phyloP scores from a whole-genome alignment of 2,797 vertebrate genomes.

The Coccyzus lansbergi region DNA sequence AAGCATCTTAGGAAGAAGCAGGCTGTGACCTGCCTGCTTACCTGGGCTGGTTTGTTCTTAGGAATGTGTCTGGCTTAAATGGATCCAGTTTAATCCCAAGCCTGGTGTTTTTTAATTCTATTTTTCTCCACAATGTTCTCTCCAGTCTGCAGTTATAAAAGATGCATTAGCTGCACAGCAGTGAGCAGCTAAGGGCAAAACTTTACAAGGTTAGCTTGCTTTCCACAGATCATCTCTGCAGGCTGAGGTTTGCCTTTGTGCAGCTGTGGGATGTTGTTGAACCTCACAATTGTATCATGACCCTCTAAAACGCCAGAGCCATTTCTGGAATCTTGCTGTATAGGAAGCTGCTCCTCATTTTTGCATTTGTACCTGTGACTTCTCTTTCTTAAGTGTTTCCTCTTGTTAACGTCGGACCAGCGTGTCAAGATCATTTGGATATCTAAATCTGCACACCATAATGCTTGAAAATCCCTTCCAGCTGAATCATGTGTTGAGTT shows the following conservation, averaged over 20 bases:
- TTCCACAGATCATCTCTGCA: not conserved
- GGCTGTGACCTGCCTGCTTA: not conserved
- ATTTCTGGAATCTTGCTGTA: not conserved
- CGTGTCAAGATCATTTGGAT: not conserved
- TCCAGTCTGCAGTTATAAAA: not conserved
- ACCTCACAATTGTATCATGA: not conserved
- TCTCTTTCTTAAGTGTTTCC: not conserved
- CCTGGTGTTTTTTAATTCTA: not conserved
- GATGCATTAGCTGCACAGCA: fast-evolving
- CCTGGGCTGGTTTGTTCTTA: not conserved
- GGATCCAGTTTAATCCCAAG: not conserved
- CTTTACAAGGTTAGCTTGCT: not conserved
- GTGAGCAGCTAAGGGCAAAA: not conserved
- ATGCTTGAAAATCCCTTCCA: not conserved
- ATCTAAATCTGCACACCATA: not conserved
- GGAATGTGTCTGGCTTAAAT: not conserved
- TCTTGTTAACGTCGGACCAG: not conserved
- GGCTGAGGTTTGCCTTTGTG: not conserved
- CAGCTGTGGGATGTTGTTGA: not conserved
- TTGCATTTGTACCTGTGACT: not conserved
- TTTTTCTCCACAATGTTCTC: not conserved
- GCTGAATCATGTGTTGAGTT: slow-evolving; percentile 31
- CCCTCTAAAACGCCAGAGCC: not conserved
- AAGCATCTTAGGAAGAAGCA: too few relatives aligned
- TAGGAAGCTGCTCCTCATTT: not conserved